Conservation (phyloP, 2,888 invertebrate genomes). For the Anagyrus pseudococci region DNA sequence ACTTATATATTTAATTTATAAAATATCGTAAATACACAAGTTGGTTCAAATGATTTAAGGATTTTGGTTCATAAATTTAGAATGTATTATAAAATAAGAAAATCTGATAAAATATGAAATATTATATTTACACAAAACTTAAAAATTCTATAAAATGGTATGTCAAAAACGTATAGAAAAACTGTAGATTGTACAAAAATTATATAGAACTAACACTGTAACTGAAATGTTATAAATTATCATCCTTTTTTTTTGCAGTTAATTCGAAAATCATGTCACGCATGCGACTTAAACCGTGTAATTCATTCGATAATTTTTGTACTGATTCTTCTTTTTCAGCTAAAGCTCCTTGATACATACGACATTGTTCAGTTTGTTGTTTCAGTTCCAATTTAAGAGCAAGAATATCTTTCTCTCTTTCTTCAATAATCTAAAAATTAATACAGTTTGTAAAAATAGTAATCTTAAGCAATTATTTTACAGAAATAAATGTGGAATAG, state of each 20-base stretch:
- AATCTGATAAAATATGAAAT: not conserved
- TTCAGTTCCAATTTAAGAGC: constrained; percentile 53
- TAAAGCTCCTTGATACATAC: constrained; percentile 47
- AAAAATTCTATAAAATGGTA: constrained; percentile 22
- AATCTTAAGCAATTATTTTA: constrained; percentile 12
- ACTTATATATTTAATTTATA: too few species aligned
- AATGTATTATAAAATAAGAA: not conserved
- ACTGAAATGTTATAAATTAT: constrained; percentile 38
- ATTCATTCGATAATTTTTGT: constrained; percentile 46
- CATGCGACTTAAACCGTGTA: constrained; percentile 53
- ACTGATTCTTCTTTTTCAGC: constrained; percentile 49
- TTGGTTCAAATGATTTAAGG: too few species aligned
- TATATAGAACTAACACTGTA: constrained; percentile 18
- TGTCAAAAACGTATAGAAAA: constrained; percentile 21
- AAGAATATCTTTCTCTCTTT: constrained; percentile 48
- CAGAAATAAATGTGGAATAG: constrained; percentile 13
- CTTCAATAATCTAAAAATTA: constrained; percentile 47
- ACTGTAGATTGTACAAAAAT: constrained; percentile 9
- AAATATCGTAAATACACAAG: too few species aligned
- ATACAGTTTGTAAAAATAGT: not conserved
- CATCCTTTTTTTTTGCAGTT: constrained; percentile 53
- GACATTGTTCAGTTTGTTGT: constrained; percentile 47
- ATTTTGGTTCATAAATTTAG: not conserved
- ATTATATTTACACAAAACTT: constrained; percentile 28
- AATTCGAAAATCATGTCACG: constrained; percentile 56